phyloP scores from a whole-genome alignment of 2,113 vertebrate species.

The Toxotes jaculatrix region DNA sequence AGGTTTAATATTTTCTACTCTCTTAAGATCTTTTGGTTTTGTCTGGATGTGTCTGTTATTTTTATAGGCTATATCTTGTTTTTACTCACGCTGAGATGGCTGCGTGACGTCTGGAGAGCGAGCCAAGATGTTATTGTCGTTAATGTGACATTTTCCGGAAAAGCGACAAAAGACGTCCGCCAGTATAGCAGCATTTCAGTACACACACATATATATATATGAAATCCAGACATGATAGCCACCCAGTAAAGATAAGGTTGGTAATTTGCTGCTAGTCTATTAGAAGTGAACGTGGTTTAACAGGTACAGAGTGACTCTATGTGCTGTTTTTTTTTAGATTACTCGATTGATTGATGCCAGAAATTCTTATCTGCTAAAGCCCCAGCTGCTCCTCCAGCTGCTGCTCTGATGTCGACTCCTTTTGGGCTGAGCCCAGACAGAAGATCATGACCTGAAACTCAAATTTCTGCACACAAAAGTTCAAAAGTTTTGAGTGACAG shows the following conservation, averaged over 20 bases:
- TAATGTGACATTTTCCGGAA: slow-evolving; percentile 18
- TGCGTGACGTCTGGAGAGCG: slow-evolving; percentile 4
- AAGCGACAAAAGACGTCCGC: slow-evolving; percentile 9
- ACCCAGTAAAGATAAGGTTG: slow-evolving; percentile 20
- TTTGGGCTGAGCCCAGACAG: background rate
- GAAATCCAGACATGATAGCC: slow-evolving; percentile 16
- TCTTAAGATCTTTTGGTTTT: slow-evolving; percentile 73
- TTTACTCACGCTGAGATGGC: slow-evolving; percentile 33
- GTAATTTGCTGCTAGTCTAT: slow-evolving; percentile 69
- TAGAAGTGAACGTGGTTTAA: slow-evolving; percentile 45
- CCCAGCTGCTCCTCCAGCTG: slow-evolving; percentile 30
- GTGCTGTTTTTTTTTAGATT: slow-evolving; percentile 47
- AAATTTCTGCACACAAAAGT: slow-evolving; percentile 3
- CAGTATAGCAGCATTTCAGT: slow-evolving; percentile 4
- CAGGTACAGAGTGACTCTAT: slow-evolving; percentile 56
- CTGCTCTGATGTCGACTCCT: slow-evolving; percentile 17
- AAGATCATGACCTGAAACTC: background rate
- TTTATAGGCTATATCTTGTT: slow-evolving; percentile 24
- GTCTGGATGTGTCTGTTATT: slow-evolving; percentile 66
- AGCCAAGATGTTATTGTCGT: slow-evolving; percentile 11
- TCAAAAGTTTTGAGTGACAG: slow-evolving; percentile 27
- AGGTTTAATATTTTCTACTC: slow-evolving; percentile 83
- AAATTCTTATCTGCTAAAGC: slow-evolving; percentile 34
- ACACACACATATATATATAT: background rate
- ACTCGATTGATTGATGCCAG: background rate